Base-by-base conservation (phyloP, 2,797 vertebrate genomes). In the Rhinophrynus dorsalis region DNA sequence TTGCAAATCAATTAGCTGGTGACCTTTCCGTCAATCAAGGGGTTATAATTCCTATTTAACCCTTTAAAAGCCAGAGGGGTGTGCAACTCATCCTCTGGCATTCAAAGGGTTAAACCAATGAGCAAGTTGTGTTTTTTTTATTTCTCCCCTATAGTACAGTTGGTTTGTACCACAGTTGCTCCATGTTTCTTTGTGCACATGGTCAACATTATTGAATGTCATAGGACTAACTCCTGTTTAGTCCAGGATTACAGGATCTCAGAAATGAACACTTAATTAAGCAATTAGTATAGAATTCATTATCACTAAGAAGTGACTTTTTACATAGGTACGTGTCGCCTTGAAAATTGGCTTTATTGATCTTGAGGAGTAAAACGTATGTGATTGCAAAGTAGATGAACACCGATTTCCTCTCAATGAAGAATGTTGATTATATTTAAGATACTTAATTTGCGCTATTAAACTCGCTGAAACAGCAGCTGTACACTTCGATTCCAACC, bases 371-470 rank as follows among this genome's bases (percentile, higher is more conserved):
- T 47, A 21, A 47, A 47, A 18, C 18, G 11, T 9, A 17, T 10
- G 12, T 3, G n/a, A 17, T 17, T 3, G 38, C 3, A 15, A 17
- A 42, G n/a, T 15, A 17, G 18, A 18, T 17, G 38, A 42, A 7
- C 12, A 17, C 11, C 13, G 38, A 42, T 10, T 17, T 15, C 38
- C n/a, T n/a, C n/a, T n/a, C n/a, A n/a, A n/a, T 3, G 2, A 38
- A 27, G 44, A 29, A 11, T 9, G 9, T 15, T 1, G 23, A 58
- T 27, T 59, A 51, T 48, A 56, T 29, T 48, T 12, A 68, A 68
- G 51, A 59, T 68, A 68, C 58, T 58, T 35, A 45, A 56, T 59
- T 58, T 33, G 32, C 32, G 26, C 55, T 24, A 45, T 38, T 47
- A 38, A 37, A 35, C 38, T 33, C 20, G 29, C 47, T 48, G 8